phyloP scores from a whole-genome alignment of 2,888 invertebrate genomes.

The Xanthostigma xanthostigma region DNA sequence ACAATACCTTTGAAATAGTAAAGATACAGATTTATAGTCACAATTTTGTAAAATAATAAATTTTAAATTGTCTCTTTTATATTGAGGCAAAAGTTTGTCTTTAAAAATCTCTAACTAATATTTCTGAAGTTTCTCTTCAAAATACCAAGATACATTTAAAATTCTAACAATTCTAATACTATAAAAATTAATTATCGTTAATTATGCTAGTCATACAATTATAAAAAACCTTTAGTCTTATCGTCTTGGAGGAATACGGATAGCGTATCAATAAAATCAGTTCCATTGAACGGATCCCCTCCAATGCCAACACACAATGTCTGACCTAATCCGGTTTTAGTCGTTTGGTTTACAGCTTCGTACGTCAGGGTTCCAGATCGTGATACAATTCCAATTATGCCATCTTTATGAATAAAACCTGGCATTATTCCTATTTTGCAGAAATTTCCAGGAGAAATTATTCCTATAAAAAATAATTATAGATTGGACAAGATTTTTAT shows the following conservation, averaged over 20 bases:
- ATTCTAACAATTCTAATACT: no score
- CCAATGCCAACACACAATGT: conserved; percentile 94
- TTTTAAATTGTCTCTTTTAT: no score
- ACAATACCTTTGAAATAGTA: conserved; percentile 65
- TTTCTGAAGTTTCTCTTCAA: no score
- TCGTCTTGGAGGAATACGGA: conserved; percentile 85
- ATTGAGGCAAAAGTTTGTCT: no score
- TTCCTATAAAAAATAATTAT: conserved; percentile 30
- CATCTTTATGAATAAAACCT: conserved; percentile 59
- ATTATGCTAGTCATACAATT: no score
- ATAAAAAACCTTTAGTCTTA: conserved; percentile 40
- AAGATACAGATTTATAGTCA: no score
- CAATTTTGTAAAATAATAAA: no score
- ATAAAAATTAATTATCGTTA: no score
- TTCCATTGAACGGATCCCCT: conserved; percentile 97
- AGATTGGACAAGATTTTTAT: no score
- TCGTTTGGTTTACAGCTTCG: conserved; percentile 64
- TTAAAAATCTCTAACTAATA: no score
- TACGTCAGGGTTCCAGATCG: conserved; percentile 60
- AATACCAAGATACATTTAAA: no score
- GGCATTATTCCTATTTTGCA: conserved; percentile 85
- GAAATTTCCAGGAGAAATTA: conserved; percentile 50
- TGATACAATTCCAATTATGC: conserved; percentile 58
- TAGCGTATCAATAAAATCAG: conserved; percentile 94
- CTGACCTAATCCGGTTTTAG: conserved; percentile 67